These are phyloP conservation scores for Drosophila lowei DNA, from an alignment of 1,140 invertebrate genomes.

Conservation along the genomic window DNA sequence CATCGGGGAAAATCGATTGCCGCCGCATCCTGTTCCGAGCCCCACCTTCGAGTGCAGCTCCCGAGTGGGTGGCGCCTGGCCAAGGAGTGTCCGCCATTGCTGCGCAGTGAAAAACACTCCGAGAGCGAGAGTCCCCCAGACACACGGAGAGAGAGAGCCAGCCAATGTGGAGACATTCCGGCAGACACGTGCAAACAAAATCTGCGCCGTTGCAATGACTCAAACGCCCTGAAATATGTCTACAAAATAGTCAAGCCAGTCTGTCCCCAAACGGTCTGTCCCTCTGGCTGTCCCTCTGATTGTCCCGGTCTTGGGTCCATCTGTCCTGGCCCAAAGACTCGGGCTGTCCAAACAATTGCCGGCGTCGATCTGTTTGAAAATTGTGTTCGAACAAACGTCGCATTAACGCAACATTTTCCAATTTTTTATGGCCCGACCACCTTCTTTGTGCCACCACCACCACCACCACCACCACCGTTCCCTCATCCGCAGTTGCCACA, in stretches of 20 bases:
- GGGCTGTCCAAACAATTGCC: constrained; percentile 78
- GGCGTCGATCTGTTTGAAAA: constrained; percentile 78
- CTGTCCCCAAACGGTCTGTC: neutral
- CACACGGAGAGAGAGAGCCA: constrained; percentile 9
- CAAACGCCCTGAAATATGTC: constrained; percentile 52
- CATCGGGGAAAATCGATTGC: constrained; percentile 76
- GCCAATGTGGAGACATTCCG: constrained; percentile 28
- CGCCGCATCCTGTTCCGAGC: constrained; percentile 42
- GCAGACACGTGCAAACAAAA: constrained; percentile 39
- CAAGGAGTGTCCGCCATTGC: constrained; percentile 65
- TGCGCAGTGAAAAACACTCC: constrained; percentile 55
- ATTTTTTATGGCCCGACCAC: constrained; percentile 66
- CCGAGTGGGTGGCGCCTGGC: constrained; percentile 50
- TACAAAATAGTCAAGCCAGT: constrained; percentile 24
- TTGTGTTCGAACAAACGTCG: constrained; percentile 79
- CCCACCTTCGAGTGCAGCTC: constrained; percentile 1
- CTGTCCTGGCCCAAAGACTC: constrained; percentile 24
- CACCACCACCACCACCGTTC: no score
- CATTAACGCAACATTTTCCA: constrained; percentile 79
- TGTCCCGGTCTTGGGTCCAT: neutral
- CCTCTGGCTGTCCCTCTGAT: neutral
- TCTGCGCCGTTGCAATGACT: constrained; percentile 45
- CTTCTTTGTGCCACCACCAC: neutral
- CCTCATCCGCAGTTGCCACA: neutral
- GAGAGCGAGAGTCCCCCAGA: neutral